phyloP scores from a whole-genome alignment of 2,113 vertebrate genomes.

The Empidonax traillii region DNA sequence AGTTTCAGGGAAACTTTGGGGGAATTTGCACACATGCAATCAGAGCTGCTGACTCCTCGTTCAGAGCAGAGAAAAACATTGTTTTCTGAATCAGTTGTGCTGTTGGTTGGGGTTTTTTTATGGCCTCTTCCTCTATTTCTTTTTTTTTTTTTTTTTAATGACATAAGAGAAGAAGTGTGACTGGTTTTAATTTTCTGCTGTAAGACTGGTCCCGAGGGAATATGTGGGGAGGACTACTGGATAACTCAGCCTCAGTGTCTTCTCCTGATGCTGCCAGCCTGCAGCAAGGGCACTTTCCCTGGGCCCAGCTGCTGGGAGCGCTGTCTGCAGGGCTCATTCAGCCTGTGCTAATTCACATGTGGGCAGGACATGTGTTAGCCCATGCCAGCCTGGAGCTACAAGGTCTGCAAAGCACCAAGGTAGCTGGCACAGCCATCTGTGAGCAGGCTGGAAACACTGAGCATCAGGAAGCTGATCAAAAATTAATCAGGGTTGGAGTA shows the following conservation, averaged over 20 bases:
- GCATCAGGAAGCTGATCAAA: not conserved
- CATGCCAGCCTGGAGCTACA: not conserved
- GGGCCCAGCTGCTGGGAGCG: not conserved
- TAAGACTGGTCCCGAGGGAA: not conserved
- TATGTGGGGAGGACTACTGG: not conserved
- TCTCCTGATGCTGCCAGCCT: not conserved
- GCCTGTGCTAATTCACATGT: not conserved
- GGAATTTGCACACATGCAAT: slow-evolving; percentile 17
- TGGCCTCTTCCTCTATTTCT: not conserved
- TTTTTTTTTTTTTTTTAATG: not conserved
- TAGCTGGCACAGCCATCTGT: not conserved
- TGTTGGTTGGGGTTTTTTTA: not conserved
- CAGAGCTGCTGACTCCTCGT: slow-evolving; percentile 25
- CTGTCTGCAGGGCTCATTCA: not conserved
- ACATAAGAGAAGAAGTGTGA: not conserved
- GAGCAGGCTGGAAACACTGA: not conserved
- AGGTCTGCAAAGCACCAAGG: not conserved
- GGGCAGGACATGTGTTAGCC: not conserved
- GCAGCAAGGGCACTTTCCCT: not conserved
- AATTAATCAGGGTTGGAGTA: not conserved
- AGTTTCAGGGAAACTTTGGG: slow-evolving; percentile 29
- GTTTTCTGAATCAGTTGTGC: not conserved
- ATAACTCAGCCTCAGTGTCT: not conserved
- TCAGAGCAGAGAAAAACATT: not conserved
- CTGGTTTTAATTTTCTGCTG: not conserved